Conservation (phyloP, 1,140 invertebrate genomes). For the Pogonognathellus flavescens region DNA sequence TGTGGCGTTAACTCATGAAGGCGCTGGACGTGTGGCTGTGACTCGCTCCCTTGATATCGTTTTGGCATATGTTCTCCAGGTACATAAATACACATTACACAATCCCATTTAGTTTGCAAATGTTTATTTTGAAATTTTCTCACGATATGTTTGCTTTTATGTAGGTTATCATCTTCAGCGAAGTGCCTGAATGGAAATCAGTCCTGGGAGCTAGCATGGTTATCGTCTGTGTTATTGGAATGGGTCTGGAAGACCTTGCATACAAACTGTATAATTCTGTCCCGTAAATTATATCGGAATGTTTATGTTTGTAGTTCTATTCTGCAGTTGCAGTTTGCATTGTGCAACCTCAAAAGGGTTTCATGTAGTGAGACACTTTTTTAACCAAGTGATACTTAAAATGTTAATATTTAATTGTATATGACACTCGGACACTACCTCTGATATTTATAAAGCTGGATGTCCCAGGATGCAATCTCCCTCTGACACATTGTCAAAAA, state of each 20-base stretch:
- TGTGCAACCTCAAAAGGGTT: neutral
- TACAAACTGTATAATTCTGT: slow-evolving; percentile 56
- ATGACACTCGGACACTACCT: no score
- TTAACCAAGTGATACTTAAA: no score
- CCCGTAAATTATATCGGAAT: slow-evolving; percentile 13
- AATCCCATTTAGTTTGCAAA: neutral
- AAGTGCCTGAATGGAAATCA: slow-evolving; percentile 71
- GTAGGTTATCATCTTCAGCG: slow-evolving; percentile 71
- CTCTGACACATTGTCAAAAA: no score
- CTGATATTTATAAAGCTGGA: no score
- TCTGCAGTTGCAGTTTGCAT: neutral
- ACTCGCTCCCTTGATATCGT: slow-evolving; percentile 74
- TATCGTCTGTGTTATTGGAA: slow-evolving; percentile 72
- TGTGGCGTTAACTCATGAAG: slow-evolving; percentile 72
- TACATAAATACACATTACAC: slow-evolving; percentile 36
- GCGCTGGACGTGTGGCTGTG: slow-evolving; percentile 73
- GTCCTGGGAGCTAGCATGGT: slow-evolving; percentile 71
- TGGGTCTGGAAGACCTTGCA: slow-evolving; percentile 72
- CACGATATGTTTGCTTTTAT: slow-evolving; percentile 12
- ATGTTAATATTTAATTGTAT: no score
- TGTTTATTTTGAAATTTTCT: neutral
- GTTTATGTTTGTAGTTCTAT: neutral
- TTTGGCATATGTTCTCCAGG: slow-evolving; percentile 72
- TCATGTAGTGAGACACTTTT: neutral
- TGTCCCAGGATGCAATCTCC: no score